Evolutionary conservation across 2,113 vertebrate species (phyloP).

Genomic region (Talpa occidentalis): DNA sequence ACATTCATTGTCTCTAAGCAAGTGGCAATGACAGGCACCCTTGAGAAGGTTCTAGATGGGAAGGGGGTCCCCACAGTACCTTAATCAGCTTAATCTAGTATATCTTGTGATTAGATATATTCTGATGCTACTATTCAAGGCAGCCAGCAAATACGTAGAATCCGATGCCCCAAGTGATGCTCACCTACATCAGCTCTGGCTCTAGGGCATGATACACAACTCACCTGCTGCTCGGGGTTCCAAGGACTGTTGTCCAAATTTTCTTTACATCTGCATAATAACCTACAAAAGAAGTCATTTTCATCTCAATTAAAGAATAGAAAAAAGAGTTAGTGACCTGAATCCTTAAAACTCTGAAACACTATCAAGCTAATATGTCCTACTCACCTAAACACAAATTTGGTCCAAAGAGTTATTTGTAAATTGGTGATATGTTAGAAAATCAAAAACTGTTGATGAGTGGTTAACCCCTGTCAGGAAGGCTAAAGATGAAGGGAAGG

Average conservation of each 20-base stretch:
- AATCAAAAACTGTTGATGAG: neutral
- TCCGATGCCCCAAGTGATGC: neutral
- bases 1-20: neutral
- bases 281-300: slow-evolving; percentile 41
- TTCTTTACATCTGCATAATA: neutral
- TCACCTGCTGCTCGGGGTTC: neutral
- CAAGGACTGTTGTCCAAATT: neutral
- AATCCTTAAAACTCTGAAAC: neutral
- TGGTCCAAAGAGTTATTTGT: neutral
- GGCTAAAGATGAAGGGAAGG: neutral
- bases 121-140: neutral
- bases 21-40: fast-evolving
- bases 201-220: fast-evolving
- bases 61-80: neutral
- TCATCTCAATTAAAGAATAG: neutral
- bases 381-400: neutral
- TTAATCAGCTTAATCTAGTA: neutral
- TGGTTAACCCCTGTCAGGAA: neutral
- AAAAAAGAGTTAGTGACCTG: neutral
- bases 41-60: fast-evolving
- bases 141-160: neutral
- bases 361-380: neutral
- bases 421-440: neutral
- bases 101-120: neutral
- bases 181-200: neutral